A percentile compares a stretch with the other conserved stretches of the same genome.
Conservation (phyloP, 2,888 invertebrate genomes). For the Strigamia transsilvanica region DNA sequence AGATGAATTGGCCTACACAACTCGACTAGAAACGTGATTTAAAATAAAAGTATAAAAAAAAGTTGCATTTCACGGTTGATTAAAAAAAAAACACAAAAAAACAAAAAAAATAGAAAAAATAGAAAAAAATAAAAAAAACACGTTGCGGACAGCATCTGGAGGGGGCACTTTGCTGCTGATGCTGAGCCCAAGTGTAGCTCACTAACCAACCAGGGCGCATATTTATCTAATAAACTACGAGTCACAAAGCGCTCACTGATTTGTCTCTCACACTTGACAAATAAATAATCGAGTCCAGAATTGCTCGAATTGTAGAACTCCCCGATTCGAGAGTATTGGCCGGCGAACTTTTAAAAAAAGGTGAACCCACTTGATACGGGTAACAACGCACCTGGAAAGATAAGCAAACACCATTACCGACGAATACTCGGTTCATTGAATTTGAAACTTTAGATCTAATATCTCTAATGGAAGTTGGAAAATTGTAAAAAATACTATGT, state of each 20-base stretch:
- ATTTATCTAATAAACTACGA: constrained; percentile 36
- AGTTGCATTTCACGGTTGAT: constrained; percentile 41
- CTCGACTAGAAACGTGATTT: constrained; percentile 36
- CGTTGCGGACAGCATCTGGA: constrained; percentile 47
- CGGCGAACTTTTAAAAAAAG: background rate
- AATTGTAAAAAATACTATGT: background rate
- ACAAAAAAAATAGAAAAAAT: background rate
- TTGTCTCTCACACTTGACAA: constrained; percentile 40
- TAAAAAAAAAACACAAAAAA: background rate
- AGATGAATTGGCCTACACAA: constrained; percentile 45
- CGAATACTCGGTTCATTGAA: too few relatives aligned
- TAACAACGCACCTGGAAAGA: background rate
- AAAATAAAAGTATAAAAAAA: constrained; percentile 22
- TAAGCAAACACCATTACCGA: background rate
- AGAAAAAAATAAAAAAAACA: background rate
- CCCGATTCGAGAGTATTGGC: constrained; percentile 28
- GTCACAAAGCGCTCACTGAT: constrained; percentile 49
- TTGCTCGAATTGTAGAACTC: constrained; percentile 28
- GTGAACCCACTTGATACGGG: constrained; percentile 35
- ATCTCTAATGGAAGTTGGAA: too few relatives aligned
- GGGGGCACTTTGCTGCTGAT: constrained; percentile 49
- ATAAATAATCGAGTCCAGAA: constrained; percentile 28
- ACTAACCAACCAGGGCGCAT: constrained; percentile 46
- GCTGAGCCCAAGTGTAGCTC: constrained; percentile 40
- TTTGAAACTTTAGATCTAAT: too few relatives aligned